Evolutionary conservation across 2,113 vertebrate genomes (phyloP).

Genomic region (Tautogolabrus adspersus): DNA sequence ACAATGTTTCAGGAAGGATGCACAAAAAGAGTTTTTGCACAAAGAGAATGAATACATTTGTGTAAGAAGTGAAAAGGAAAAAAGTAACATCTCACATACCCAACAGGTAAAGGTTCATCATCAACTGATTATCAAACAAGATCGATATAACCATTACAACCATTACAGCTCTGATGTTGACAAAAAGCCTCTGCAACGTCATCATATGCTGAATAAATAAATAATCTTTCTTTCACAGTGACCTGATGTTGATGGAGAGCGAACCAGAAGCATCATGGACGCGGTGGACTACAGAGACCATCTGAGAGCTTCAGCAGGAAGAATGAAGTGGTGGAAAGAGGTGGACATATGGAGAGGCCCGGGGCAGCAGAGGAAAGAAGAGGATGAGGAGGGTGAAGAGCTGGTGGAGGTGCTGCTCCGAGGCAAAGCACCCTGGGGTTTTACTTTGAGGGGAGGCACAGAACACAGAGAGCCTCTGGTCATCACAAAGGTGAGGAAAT

Average conservation of each 20-base stretch:
- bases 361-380: not conserved
- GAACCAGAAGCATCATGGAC: constrained; percentile 38
- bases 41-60: too few species aligned
- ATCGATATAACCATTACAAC: too few species aligned
- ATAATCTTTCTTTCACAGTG: not conserved
- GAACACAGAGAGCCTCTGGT: constrained; percentile 90
- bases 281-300: constrained; percentile 32
- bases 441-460: constrained; percentile 89
- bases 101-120: not conserved
- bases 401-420: constrained; percentile 67
- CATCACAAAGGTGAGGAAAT: constrained; percentile 88
- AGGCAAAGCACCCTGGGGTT: constrained; percentile 89
- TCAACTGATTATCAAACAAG: too few species aligned
- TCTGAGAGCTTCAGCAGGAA: constrained; percentile 32
- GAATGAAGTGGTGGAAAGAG: constrained; percentile 55
- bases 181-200: too few species aligned
- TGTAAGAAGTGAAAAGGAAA: too few species aligned
- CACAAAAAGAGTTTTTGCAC: too few species aligned
- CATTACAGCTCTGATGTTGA: too few species aligned
- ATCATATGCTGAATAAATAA: too few species aligned
- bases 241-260: constrained; percentile 31
- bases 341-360: constrained; percentile 13
- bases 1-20: too few species aligned
- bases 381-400: constrained; percentile 28
- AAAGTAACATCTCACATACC: not conserved